These are phyloP conservation scores for Frieseomelitta varia DNA, from an alignment of 1,140 invertebrate species.

Conservation along the genomic window DNA sequence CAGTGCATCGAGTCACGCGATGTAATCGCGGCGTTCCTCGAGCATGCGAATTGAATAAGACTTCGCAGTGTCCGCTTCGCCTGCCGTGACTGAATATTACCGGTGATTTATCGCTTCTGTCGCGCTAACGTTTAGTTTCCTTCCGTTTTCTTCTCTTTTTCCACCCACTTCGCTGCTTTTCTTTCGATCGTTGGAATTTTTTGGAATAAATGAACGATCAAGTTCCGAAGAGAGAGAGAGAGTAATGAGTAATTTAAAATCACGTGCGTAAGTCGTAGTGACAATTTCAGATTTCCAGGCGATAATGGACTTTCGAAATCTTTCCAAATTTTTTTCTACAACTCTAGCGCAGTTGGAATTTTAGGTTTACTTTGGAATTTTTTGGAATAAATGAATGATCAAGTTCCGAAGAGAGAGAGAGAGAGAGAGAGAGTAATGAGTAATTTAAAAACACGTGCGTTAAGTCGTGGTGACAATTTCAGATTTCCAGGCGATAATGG, in stretches of 20 bases:
- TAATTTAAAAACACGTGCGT: neutral
- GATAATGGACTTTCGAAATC: too few species aligned
- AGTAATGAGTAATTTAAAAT: neutral
- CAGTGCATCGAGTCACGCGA: constrained; percentile 61
- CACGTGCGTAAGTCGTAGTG: too few species aligned
- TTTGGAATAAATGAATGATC: neutral
- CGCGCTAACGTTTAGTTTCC: neutral
- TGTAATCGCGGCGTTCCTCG: constrained; percentile 48
- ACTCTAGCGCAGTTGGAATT: neutral
- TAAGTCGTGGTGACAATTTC: neutral
- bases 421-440: neutral
- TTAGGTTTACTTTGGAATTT: too few species aligned
- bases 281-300: neutral
- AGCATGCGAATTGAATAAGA: constrained; percentile 50
- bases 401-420: neutral
- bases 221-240: neutral
- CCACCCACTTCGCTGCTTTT: neutral
- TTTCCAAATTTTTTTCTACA: too few species aligned
- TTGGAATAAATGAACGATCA: neutral
- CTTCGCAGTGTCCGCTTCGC: constrained; percentile 6
- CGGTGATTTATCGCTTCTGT: constrained; percentile 25
- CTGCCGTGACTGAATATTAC: constrained; percentile 37
- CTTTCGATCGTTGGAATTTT: neutral
- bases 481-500: neutral
- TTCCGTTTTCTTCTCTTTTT: too few species aligned